These are phyloP conservation scores for Iguana delicatissima DNA, from an alignment of 2,797 vertebrate species.

Conservation along the genomic window DNA sequence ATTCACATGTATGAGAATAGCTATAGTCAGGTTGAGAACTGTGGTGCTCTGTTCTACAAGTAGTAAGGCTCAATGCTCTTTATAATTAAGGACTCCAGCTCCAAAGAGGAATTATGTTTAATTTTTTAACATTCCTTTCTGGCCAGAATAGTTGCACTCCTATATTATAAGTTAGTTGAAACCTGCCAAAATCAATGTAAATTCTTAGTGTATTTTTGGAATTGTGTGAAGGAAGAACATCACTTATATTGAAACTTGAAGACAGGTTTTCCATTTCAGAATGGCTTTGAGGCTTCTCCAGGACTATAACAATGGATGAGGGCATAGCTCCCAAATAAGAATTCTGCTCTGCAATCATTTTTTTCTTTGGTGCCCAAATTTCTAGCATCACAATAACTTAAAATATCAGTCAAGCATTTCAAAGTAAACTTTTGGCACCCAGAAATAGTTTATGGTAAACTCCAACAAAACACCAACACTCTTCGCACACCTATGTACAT, in stretches of 20 bases:
- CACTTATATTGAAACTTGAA: neutral
- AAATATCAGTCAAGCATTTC: no score
- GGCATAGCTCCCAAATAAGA: no score
- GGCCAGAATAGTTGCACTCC: slow-evolving; percentile 9
- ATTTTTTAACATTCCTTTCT: slow-evolving; percentile 16
- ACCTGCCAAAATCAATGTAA: neutral
- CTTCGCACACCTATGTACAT: no score
- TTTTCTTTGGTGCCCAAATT: no score
- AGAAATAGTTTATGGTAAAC: no score
- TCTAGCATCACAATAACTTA: no score
- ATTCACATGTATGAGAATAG: neutral
- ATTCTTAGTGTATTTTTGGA: neutral
- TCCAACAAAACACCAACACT: no score
- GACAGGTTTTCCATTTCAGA: neutral
- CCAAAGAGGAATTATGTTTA: slow-evolving; percentile 27
- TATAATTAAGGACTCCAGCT: slow-evolving; percentile 15
- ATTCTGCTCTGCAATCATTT: no score
- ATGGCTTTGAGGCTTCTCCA: neutral
- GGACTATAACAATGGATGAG: no score
- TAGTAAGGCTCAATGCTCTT: neutral
- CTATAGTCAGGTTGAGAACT: slow-evolving; percentile 3
- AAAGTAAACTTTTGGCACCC: no score
- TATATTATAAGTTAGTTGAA: neutral
- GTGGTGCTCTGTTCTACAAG: neutral
- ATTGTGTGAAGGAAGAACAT: neutral